Evolutionary conservation across 1,140 invertebrate species (phyloP).

Genomic region (Campoletis sonorensis): DNA sequence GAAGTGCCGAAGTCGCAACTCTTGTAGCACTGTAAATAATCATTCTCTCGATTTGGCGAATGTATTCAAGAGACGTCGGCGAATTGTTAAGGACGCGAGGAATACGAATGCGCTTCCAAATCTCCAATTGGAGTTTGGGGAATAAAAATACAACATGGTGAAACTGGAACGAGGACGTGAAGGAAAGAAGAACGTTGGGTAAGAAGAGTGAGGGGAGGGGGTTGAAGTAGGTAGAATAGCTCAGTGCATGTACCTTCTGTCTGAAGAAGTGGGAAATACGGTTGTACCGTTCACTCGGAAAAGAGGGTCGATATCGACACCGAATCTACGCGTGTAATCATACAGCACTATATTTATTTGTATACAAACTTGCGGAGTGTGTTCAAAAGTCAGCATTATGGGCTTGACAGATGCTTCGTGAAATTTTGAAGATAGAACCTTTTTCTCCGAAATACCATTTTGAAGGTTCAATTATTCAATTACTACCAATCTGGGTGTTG

Average conservation of each 20-base stretch:
- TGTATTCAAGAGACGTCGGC: constrained; percentile 1
- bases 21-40: constrained; percentile 7
- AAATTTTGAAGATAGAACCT: too few relatives aligned
- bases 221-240: background rate
- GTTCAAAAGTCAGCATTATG: too few relatives aligned
- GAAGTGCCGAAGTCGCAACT: background rate
- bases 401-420: too few relatives aligned
- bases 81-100: background rate
- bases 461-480: too few relatives aligned
- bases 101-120: background rate
- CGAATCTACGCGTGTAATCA: too few relatives aligned
- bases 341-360: too few relatives aligned
- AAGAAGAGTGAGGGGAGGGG: background rate
- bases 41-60: constrained; percentile 13
- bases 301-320: too few relatives aligned
- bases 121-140: background rate
- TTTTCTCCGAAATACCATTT: too few relatives aligned
- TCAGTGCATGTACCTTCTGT: background rate
- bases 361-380: too few relatives aligned
- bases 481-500: too few relatives aligned
- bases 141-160: background rate
- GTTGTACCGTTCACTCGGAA: too few relatives aligned
- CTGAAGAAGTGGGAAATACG: too few relatives aligned
- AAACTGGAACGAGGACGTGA: constrained; percentile 1
- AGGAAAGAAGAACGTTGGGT: background rate